phyloP scores from a whole-genome alignment of 2,888 invertebrate species.

The Patella depressa region DNA sequence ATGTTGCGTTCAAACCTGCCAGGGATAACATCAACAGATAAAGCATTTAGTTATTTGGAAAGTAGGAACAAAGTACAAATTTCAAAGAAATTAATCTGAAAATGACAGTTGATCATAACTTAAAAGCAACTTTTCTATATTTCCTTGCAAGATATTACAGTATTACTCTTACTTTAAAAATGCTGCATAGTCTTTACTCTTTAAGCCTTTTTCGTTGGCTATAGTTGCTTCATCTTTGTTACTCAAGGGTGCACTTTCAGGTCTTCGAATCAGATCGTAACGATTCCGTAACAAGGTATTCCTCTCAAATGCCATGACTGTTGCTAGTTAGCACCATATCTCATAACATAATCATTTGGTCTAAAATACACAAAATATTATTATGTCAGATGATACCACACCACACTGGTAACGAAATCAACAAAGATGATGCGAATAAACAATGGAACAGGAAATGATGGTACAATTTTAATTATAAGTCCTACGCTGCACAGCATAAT shows the following conservation, averaged over 20 bases:
- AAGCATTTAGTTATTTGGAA: too few relatives aligned
- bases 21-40: too few relatives aligned
- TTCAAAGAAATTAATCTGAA: too few relatives aligned
- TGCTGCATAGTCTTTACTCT: constrained; percentile 64
- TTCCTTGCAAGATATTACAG: too few relatives aligned
- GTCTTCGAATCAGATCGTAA: constrained; percentile 52
- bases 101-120: too few relatives aligned
- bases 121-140: too few relatives aligned
- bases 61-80: too few relatives aligned
- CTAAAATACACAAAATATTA: background rate
- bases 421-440: background rate
- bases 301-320: constrained; percentile 61
- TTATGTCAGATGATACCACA: too few relatives aligned
- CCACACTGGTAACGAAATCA: too few relatives aligned
- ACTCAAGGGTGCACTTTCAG: constrained; percentile 54
- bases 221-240: constrained; percentile 38
- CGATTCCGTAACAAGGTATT: constrained; percentile 55
- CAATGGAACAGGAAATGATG: background rate
- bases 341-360: background rate
- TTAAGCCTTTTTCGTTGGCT: constrained; percentile 34
- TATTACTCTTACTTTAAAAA: constrained; percentile 60
- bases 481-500: too few relatives aligned
- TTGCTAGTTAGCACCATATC: constrained; percentile 55
- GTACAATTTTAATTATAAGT: too few relatives aligned
- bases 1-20: too few relatives aligned